phyloP scores from a whole-genome alignment of 1,140 invertebrate species.

The Mamestra configurata region DNA sequence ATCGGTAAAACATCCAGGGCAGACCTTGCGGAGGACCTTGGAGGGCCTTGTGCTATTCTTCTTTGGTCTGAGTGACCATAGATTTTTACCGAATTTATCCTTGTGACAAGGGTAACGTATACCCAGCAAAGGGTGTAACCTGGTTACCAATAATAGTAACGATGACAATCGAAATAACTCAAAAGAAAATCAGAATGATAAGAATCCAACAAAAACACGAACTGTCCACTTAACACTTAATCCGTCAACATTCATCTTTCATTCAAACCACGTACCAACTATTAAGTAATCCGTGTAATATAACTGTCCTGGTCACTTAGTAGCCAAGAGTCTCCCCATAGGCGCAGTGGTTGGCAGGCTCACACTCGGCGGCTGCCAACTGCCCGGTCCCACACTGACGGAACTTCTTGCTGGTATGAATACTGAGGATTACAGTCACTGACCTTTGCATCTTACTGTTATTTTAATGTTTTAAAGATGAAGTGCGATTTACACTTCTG shows the following conservation, averaged over 20 bases:
- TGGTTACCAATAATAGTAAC: too few species aligned
- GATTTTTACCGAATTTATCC: too few species aligned
- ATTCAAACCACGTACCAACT: not conserved
- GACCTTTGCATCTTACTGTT: conserved; percentile 4
- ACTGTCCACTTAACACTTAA: too few species aligned
- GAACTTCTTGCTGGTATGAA: not conserved
- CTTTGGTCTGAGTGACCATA: too few species aligned
- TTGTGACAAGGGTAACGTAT: too few species aligned
- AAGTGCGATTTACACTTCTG: not conserved
- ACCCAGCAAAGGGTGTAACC: too few species aligned
- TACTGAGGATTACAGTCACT: not conserved
- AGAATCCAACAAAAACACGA: too few species aligned
- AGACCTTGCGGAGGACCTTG: too few species aligned
- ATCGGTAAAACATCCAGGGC: too few species aligned
- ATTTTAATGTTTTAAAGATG: conserved; percentile 5
- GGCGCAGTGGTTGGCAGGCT: conserved; percentile 32
- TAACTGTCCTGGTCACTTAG: not conserved
- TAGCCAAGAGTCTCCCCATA: not conserved
- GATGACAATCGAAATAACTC: too few species aligned
- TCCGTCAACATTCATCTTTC: not conserved
- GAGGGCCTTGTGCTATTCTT: too few species aligned
- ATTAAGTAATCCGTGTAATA: conserved; percentile 30
- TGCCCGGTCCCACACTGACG: conserved; percentile 23
- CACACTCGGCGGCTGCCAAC: conserved; percentile 2
- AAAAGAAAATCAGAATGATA: too few species aligned